These are phyloP conservation scores for Penelope pileata DNA, from an alignment of 2,113 vertebrate species.

Conservation along the genomic window DNA sequence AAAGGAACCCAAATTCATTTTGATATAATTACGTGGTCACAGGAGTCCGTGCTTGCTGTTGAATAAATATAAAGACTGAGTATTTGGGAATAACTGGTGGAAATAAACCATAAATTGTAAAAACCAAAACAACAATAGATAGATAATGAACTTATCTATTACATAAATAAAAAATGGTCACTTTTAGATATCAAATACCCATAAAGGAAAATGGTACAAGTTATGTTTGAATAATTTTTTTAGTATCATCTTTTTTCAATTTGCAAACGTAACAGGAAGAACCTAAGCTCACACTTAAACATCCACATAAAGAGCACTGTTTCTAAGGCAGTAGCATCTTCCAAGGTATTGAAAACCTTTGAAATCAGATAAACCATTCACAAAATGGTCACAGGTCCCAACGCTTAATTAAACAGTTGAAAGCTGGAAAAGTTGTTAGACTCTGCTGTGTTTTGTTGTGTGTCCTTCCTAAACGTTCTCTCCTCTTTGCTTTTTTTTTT, in stretches of 20 bases:
- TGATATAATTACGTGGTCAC: slow-evolving; percentile 23
- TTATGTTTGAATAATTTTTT: neutral
- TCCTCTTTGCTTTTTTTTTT: neutral
- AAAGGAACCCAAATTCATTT: slow-evolving; percentile 24
- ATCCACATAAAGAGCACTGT: neutral
- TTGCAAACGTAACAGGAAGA: neutral
- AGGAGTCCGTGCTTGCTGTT: neutral
- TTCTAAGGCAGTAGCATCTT: neutral
- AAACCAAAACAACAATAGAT: neutral
- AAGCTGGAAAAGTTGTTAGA: neutral
- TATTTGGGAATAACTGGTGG: slow-evolving; percentile 3
- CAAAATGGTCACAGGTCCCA: neutral
- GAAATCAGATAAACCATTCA: neutral
- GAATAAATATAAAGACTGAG: slow-evolving; percentile 48
- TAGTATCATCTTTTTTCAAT: neutral
- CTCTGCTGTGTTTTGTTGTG: neutral
- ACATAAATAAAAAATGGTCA: neutral
- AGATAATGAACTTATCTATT: neutral
- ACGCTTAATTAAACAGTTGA: neutral
- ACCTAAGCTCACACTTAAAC: neutral
- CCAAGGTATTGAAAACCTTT: neutral
- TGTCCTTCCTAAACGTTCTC: neutral
- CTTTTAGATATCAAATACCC: neutral
- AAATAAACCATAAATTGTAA: neutral
- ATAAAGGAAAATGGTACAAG: neutral